Evolutionary conservation across 2,888 invertebrate genomes (phyloP), one percentile per base, ranked within the genome.

Genomic region (Mimumesa dahlbomi): DNA sequence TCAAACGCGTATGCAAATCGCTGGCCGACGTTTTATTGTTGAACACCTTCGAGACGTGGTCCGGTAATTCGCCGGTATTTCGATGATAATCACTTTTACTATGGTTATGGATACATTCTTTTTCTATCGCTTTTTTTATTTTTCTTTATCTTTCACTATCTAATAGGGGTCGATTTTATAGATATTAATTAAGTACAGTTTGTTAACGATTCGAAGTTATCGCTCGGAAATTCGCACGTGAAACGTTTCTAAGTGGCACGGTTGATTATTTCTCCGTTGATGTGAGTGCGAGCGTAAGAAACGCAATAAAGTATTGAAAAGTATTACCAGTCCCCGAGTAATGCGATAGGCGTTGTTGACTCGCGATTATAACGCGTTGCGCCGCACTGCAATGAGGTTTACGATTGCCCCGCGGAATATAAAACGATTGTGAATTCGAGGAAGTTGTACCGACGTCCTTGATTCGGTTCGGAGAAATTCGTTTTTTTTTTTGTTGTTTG

Each of bases 311-410:
- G 25, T 40, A 43, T 65, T 40, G 61, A 48, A 59, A 64, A 54
- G 57, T 54, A 67, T 18, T 42, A 36, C 19, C 31, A 22, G 34
- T 21, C 13, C n/a, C 9, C 36, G 53, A 64, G 65, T 65, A 65
- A 72, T 42, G 74, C 74, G 75, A 78, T 64, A 67, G 53, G 56
- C 67, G 73, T 56, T 63, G 69, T 68, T 70, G 67, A 71, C 50
- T 63, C 34, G 72, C 52, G 67, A 75, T 67, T 64, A 70, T 53
- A 62, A 70, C 74, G 73, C 65, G 54, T 73, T 73, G 64, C 73
- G 75, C 25, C 65, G 69, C 70, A 59, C 62, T 71, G 71, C 72
- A 71, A 66, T 53, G 62, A 73, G 73, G 56, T 45, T 73, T 61
- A 52, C 63, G 73, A 68, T 68, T 50, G 64, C 63, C 56, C 57